Percentiles rank a stretch among this genome's conserved stretches.
phyloP scores from a whole-genome alignment of 1,140 invertebrate species.

The Conus betulinus region DNA sequence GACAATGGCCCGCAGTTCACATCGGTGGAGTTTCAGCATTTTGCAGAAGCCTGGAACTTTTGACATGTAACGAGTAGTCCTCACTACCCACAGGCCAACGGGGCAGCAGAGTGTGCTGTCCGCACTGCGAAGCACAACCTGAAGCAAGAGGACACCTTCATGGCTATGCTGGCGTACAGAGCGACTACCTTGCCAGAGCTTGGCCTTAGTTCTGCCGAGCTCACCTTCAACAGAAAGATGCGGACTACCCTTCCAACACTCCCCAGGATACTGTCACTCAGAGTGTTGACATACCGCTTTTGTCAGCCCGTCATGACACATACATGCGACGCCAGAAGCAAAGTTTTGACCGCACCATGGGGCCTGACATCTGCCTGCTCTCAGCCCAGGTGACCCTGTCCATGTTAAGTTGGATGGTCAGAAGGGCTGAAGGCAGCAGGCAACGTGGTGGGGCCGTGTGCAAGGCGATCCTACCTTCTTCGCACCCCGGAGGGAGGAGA shows the following conservation, averaged over 20 bases:
- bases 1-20: constrained; percentile 41
- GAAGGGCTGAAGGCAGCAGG: neutral
- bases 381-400: neutral
- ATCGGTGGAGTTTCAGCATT: constrained; percentile 35
- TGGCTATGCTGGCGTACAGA: neutral
- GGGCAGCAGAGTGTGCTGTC: neutral
- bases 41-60: constrained; percentile 21
- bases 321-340: neutral
- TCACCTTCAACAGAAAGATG: neutral
- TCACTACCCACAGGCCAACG: constrained; percentile 18
- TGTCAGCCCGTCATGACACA: neutral
- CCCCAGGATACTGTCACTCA: neutral
- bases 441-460: neutral
- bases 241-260: neutral
- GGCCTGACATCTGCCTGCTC: neutral
- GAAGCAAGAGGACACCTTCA: neutral
- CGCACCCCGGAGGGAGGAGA: neutral
- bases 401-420: neutral
- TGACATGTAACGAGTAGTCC: neutral
- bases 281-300: neutral
- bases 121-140: neutral
- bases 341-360: neutral
- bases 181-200: neutral
- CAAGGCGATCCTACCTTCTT: neutral
- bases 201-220: constrained; percentile 3